A percentile compares a stretch with the other conserved stretches of the same genome.
Conservation (phyloP, 2,797 vertebrate species). For the Sebastes hubbsi region DNA sequence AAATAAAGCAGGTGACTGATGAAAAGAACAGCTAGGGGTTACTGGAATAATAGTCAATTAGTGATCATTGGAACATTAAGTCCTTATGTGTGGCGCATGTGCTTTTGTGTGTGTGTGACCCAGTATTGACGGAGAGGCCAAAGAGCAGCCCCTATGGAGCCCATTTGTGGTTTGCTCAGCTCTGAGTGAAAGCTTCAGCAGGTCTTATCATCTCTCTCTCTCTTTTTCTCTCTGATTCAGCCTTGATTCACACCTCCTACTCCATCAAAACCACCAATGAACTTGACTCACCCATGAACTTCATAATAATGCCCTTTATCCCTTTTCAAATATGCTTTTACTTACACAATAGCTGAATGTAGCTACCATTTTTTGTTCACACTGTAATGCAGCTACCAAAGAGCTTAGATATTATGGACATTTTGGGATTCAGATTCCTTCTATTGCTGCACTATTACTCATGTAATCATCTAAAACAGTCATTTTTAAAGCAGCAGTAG, state of each 20-base stretch:
- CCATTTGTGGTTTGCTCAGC: slow-evolving; percentile 48
- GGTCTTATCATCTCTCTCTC: slow-evolving; percentile 13
- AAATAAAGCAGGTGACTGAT: neutral
- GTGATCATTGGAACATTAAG: slow-evolving; percentile 5
- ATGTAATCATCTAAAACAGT: slow-evolving; percentile 29
- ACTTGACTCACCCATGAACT: slow-evolving; percentile 61
- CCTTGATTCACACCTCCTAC: slow-evolving; percentile 53
- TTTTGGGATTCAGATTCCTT: slow-evolving; percentile 44
- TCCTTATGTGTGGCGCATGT: neutral
- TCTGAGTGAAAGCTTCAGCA: slow-evolving; percentile 26
- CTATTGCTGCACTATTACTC: slow-evolving; percentile 27
- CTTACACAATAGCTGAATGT: slow-evolving; percentile 44
- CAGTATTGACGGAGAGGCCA: slow-evolving; percentile 29
- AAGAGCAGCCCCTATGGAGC: slow-evolving; percentile 29
- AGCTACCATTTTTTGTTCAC: slow-evolving; percentile 38
- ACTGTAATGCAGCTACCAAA: slow-evolving; percentile 31
- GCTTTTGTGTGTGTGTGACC: slow-evolving; percentile 5
- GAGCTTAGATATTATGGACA: slow-evolving; percentile 30
- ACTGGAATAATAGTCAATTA: slow-evolving; percentile 6
- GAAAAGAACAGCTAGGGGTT: neutral
- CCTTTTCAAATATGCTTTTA: slow-evolving; percentile 59
- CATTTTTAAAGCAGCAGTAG: neutral
- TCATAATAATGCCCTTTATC: slow-evolving; percentile 56
- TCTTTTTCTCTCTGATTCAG: slow-evolving; percentile 19
- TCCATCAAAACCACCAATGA: slow-evolving; percentile 61